A percentile compares a stretch with the other conserved stretches of the same genome.
Conservation (phyloP, 2,888 invertebrate genomes). For the Psococerastis gibbosa region DNA sequence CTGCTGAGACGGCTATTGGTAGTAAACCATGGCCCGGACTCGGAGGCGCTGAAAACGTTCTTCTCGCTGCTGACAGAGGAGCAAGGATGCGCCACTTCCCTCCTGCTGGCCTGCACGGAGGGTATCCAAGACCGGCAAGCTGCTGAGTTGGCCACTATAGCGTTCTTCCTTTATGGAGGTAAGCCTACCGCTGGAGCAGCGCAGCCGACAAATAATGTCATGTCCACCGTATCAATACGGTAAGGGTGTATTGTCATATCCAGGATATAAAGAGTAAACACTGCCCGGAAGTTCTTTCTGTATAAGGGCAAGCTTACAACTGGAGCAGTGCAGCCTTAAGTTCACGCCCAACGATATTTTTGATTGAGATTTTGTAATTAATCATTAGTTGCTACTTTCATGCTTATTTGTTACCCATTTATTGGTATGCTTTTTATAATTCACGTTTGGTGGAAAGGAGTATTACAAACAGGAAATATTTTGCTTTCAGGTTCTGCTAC, state of each 20-base stretch:
- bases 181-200: constrained; percentile 31
- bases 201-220: constrained; percentile 9
- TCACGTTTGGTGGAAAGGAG: no score
- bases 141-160: constrained; percentile 75
- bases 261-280: no score
- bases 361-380: no score
- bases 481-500: no score
- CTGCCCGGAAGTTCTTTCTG: no score
- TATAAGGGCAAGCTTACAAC: no score
- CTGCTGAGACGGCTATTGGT: constrained; percentile 61
- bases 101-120: constrained; percentile 65
- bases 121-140: constrained; percentile 36
- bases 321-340: no score
- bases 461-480: no score
- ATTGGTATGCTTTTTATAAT: no score
- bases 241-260: constrained; percentile 18
- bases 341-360: no score
- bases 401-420: no score
- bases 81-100: constrained; percentile 77
- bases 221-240: constrained; percentile 7
- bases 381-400: no score
- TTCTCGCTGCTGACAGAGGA: constrained; percentile 66
- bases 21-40: constrained; percentile 70
- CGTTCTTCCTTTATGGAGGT: constrained; percentile 82
- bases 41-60: constrained; percentile 64